Percentiles rank a stretch among this genome's conserved stretches.
These are phyloP conservation scores for Halichondria panicea DNA, from an alignment of 37 sponge, comb jelly and placozoan species.

Conservation along the genomic window DNA sequence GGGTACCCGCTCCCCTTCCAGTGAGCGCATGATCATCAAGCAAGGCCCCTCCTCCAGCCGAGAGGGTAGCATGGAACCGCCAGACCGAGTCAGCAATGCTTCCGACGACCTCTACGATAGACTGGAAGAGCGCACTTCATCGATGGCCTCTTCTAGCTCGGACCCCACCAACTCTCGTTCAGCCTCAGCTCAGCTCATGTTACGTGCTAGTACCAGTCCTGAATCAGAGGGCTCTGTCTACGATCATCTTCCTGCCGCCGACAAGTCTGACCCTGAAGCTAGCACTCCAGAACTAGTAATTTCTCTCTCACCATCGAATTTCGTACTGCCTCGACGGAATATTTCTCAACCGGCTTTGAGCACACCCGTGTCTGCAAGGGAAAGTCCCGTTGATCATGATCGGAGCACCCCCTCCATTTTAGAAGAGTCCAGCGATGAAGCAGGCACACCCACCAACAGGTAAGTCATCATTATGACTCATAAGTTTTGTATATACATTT, in stretches of 20 bases:
- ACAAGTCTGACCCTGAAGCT: too few species aligned
- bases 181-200: not conserved
- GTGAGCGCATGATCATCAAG: not conserved
- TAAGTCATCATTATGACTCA: too few species aligned
- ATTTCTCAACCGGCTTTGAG: conserved; percentile 48
- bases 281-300: not conserved
- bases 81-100: not conserved
- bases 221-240: too few species aligned
- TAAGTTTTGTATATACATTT: too few species aligned
- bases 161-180: not conserved
- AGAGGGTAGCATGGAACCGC: too few species aligned
- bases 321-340: not conserved
- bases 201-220: too few species aligned
- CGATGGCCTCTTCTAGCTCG: not conserved
- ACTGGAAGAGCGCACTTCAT: not conserved
- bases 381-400: conserved; percentile 14
- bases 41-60: too few species aligned
- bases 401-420: not conserved
- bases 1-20: not conserved
- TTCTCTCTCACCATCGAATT: not conserved
- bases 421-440: conserved; percentile 7
- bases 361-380: conserved; percentile 23
- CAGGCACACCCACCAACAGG: conserved; percentile 19
- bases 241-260: not conserved
- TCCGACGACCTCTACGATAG: not conserved